Conservation (phyloP, 2,113 vertebrate genomes). For the Mionectes macconnelli region DNA sequence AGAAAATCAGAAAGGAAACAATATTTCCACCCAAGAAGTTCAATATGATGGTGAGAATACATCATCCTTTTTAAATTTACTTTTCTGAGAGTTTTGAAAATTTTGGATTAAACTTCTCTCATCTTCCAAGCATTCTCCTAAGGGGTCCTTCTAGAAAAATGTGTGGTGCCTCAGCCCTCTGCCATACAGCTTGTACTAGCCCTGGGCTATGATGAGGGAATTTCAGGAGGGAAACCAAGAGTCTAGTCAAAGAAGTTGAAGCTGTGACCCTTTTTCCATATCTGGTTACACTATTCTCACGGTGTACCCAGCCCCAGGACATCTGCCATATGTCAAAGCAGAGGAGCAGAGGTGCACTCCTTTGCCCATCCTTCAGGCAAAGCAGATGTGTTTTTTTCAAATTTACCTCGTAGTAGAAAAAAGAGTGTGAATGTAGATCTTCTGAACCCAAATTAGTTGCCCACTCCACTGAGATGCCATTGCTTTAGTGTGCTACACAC, state of each 20-base stretch:
- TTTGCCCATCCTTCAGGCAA: neutral
- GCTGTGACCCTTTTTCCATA: neutral
- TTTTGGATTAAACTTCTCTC: neutral
- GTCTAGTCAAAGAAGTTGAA: neutral
- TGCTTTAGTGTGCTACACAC: neutral
- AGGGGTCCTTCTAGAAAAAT: neutral
- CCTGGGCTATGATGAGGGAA: neutral
- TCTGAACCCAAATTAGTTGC: neutral
- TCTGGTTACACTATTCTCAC: neutral
- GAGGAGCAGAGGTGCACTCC: neutral
- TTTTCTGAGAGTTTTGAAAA: neutral
- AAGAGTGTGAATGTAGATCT: neutral
- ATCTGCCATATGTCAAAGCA: neutral
- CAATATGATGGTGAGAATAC: neutral
- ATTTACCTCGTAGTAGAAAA: accelerated
- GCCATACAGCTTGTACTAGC: neutral
- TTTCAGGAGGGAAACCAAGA: neutral
- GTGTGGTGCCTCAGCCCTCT: neutral
- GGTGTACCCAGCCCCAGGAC: neutral
- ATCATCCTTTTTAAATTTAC: neutral
- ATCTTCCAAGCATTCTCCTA: neutral
- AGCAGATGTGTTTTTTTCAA: neutral
- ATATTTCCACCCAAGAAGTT: neutral
- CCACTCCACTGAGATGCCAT: neutral
- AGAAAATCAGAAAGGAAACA: neutral